These are phyloP conservation scores for Pristionchus arcanus DNA, from an alignment of 2,888 invertebrate genomes.

Conservation along the genomic window DNA sequence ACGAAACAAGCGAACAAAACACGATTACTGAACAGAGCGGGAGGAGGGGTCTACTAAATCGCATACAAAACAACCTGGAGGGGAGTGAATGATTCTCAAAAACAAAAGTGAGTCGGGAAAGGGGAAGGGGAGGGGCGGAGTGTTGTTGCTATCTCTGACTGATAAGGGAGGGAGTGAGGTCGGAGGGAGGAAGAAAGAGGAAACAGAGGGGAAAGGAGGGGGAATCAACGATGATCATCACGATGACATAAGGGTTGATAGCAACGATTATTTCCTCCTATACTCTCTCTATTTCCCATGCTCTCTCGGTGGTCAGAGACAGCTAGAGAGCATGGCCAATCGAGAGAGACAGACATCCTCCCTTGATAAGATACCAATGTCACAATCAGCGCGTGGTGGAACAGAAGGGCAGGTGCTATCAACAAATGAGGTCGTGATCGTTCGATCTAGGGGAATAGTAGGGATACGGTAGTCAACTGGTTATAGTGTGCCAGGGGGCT, in stretches of 20 bases:
- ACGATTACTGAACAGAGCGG: neutral
- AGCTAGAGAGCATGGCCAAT: neutral
- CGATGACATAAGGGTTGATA: neutral
- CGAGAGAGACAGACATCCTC: neutral
- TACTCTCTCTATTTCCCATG: neutral
- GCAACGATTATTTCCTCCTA: neutral
- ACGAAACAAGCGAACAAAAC: constrained; percentile 5
- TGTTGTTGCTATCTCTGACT: neutral
- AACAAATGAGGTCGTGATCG: neutral
- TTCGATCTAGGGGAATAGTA: neutral
- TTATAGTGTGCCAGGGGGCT: neutral
- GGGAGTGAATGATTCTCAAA: neutral
- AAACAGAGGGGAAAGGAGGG: neutral
- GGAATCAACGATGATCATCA: neutral
- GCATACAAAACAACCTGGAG: constrained; percentile 9
- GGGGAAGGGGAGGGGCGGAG: neutral
- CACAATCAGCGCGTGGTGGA: neutral
- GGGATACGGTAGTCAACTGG: neutral
- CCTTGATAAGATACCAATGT: constrained; percentile 8
- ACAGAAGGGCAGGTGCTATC: neutral
- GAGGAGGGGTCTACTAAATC: neutral
- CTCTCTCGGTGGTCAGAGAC: neutral
- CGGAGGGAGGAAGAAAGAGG: neutral
- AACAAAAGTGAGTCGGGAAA: neutral
- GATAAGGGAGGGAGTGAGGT: neutral